phyloP scores from a whole-genome alignment of 2,797 vertebrate species.

The Pantherophis alleghaniensis region DNA sequence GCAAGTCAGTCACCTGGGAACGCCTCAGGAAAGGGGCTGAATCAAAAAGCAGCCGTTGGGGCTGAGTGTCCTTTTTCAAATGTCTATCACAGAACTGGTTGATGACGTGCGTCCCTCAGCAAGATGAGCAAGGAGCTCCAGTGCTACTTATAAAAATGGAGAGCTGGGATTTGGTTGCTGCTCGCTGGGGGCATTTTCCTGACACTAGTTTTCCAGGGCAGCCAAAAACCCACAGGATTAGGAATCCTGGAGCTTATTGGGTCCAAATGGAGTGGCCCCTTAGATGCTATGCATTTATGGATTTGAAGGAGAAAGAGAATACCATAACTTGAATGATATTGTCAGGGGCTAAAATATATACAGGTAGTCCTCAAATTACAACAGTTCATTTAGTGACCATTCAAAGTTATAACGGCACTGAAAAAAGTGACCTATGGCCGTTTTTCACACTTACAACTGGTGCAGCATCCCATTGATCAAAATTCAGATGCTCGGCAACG shows the following conservation, averaged over 20 bases:
- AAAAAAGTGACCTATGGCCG: background rate
- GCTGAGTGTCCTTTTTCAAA: background rate
- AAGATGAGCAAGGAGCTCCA: background rate
- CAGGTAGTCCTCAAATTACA: background rate
- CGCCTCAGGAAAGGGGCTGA: background rate
- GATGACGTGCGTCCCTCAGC: background rate
- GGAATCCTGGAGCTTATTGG: background rate
- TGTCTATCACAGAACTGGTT: background rate
- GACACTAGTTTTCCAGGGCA: background rate
- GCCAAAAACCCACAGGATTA: too few relatives aligned
- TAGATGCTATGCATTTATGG: background rate
- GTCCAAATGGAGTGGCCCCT: background rate
- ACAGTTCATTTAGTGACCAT: background rate
- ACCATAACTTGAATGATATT: background rate
- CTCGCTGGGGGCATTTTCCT: background rate
- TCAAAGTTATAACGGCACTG: background rate
- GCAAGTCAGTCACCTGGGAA: accelerated
- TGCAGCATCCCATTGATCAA: background rate
- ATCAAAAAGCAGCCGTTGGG: background rate
- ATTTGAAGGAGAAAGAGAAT: background rate
- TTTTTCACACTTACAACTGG: background rate
- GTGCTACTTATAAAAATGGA: background rate
- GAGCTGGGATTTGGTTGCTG: too few relatives aligned
- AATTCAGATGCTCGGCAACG: background rate
- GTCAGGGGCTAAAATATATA: background rate